Base-by-base conservation (phyloP, 1,140 invertebrate genomes). In the Aethina tumida region DNA sequence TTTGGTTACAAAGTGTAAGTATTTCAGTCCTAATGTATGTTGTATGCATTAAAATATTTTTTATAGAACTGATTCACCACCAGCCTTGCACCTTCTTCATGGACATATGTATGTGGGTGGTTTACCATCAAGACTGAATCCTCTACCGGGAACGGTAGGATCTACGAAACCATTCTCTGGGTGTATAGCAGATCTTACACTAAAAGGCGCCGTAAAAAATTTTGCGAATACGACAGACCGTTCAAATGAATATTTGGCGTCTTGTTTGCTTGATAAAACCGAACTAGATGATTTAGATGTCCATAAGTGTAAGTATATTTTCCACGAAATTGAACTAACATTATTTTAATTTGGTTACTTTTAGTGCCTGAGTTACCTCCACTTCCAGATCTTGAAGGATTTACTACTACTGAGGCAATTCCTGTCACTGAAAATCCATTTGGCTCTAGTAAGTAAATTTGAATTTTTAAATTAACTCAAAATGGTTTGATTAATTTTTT, bases 101-200 rank as follows among this genome's bases (percentile, higher is more conserved):
- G 78, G 77, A 0, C 70, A 74, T 15, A 58, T 97, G 2, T 95
- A 83, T 60, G 78, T 97, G 43, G 94, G 91, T 21, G 91, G 89
- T 4, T 60, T 89, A 2, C 84, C 88, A 1, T 60, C 68, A 1
- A 64, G 62, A 7, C 75, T 75, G 31, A 60, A 64, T 8, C 41
- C 59, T 2, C 49, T 50, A 8, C 50, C 52, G 13, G 55, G 55
- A 5, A 62, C 50, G 4, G 39, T 67, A 1, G 60, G 58, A 3
- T 62, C 60, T 2, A 63, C 62, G 6, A 47, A 53, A 21, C 65
- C 75, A 1, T 90, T 91, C 54, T 63, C 71, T 15, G 91, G 91
- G 1, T 94, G 90, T 55, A 78, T 96, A 26, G 84, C 83, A 7
- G 90, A 95, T 56, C 77, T 84, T 1, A 90, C 85, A 1, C 59